These are phyloP conservation scores for Hyposoter dolosus DNA, from an alignment of 2,888 invertebrate species.

Conservation along the genomic window DNA sequence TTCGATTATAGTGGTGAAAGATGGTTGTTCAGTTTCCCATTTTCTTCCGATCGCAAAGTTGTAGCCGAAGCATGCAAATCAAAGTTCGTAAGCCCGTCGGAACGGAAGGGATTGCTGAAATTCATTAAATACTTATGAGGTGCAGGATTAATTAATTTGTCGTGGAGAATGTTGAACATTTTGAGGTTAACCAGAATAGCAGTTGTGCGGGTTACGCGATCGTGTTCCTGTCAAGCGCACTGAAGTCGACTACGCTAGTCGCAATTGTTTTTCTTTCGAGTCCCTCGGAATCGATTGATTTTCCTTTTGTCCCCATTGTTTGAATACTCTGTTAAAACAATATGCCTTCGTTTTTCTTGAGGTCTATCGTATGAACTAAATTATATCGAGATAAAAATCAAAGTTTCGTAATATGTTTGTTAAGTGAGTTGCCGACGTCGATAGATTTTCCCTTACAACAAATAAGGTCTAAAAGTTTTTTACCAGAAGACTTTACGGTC, in stretches of 20 bases:
- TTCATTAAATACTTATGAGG: too few relatives aligned
- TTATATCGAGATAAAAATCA: slow-evolving; percentile 14
- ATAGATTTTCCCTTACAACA: not conserved
- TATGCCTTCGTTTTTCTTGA: not conserved
- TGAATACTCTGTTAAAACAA: not conserved
- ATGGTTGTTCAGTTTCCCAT: not conserved
- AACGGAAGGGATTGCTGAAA: too few relatives aligned
- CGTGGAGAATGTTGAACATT: too few relatives aligned
- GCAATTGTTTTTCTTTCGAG: too few relatives aligned
- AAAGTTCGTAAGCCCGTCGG: not conserved
- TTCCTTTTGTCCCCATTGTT: too few relatives aligned
- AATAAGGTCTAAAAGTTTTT: not conserved
- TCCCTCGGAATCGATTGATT: too few relatives aligned
- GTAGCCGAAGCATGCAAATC: not conserved
- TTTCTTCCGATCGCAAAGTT: not conserved
- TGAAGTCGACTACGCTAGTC: too few relatives aligned
- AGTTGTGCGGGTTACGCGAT: too few relatives aligned
- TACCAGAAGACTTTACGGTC: not conserved
- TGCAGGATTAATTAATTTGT: too few relatives aligned
- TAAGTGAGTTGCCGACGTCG: slow-evolving; percentile 18
- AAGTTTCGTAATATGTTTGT: slow-evolving; percentile 20
- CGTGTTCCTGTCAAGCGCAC: too few relatives aligned
- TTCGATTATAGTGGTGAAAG: not conserved
- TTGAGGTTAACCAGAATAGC: too few relatives aligned
- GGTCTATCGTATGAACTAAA: not conserved